These are phyloP conservation scores for Papio anubis DNA, from an alignment of 2,113 vertebrate species.

Conservation along the genomic window DNA sequence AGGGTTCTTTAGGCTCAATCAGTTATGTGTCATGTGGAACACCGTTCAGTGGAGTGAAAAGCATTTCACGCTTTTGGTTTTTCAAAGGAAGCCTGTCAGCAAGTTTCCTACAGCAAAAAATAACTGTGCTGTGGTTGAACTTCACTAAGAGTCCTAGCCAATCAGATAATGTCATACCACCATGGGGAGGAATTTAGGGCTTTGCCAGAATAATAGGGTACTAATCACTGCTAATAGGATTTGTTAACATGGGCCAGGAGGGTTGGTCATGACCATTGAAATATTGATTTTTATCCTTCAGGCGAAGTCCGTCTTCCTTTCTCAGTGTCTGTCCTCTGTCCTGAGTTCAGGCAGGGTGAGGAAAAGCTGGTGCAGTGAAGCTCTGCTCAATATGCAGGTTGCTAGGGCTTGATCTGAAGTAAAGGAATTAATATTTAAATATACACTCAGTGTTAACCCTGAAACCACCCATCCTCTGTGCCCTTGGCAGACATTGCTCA, in stretches of 20 bases:
- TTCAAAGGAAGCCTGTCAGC: slow-evolving; percentile 64
- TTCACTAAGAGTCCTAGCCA: slow-evolving; percentile 40
- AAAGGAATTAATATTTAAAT: not conserved
- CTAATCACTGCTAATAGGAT: slow-evolving; percentile 5
- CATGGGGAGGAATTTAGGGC: not conserved
- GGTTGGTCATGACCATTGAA: not conserved
- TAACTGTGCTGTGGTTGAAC: not conserved
- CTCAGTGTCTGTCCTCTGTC: not conserved
- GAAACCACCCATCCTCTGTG: not conserved
- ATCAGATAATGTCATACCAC: slow-evolving; percentile 12
- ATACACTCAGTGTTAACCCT: not conserved
- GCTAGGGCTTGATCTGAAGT: not conserved
- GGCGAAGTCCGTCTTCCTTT: not conserved
- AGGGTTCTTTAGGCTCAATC: not conserved
- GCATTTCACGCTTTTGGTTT: slow-evolving; percentile 64
- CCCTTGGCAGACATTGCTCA: not conserved
- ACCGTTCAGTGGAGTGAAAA: slow-evolving; percentile 32
- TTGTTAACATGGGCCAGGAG: not conserved
- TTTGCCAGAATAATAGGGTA: slow-evolving; percentile 50
- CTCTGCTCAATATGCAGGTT: not conserved
- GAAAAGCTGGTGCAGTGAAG: not conserved
- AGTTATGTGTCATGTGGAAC: slow-evolving; percentile 3
- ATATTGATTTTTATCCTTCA: not conserved
- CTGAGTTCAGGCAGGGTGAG: not conserved
- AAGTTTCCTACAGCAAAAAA: slow-evolving; percentile 54